phyloP scores from a whole-genome alignment of 2,113 vertebrate genomes.

The Sander lucioperca region DNA sequence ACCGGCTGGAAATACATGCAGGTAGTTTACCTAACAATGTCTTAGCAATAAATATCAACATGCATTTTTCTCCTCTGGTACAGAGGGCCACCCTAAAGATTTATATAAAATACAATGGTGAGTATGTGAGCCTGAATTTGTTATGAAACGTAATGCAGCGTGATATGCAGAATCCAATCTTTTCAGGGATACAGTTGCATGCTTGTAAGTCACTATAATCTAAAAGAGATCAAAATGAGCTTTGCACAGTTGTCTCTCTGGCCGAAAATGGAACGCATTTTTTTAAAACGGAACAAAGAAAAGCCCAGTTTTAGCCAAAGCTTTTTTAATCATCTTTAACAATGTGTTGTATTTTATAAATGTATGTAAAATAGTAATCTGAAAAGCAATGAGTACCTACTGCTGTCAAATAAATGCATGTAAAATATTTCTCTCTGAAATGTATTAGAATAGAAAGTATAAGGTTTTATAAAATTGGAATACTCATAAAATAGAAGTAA shows the following conservation, averaged over 20 bases:
- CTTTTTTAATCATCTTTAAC: no score
- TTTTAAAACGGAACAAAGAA: no score
- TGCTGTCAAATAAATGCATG: no score
- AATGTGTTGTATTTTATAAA: no score
- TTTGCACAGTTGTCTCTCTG: not conserved
- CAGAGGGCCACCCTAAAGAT: not conserved
- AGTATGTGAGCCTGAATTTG: not conserved
- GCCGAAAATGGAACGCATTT: no score
- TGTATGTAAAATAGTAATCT: no score
- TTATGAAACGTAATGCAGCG: not conserved
- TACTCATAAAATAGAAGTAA: no score
- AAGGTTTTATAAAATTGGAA: no score
- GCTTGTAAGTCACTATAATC: not conserved
- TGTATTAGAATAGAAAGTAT: no score
- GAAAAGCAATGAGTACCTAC: no score
- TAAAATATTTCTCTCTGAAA: no score
- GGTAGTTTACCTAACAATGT: not conserved
- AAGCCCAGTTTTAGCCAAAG: no score
- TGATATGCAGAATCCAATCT: not conserved
- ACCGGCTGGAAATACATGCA: not conserved
- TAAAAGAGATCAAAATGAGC: not conserved
- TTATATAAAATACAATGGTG: not conserved
- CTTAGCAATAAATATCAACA: not conserved
- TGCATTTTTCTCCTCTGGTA: not conserved
- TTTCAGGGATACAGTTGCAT: not conserved